Evolutionary conservation across 2,797 vertebrate species (phyloP).

Genomic region (Rhabdomys pumilio): DNA sequence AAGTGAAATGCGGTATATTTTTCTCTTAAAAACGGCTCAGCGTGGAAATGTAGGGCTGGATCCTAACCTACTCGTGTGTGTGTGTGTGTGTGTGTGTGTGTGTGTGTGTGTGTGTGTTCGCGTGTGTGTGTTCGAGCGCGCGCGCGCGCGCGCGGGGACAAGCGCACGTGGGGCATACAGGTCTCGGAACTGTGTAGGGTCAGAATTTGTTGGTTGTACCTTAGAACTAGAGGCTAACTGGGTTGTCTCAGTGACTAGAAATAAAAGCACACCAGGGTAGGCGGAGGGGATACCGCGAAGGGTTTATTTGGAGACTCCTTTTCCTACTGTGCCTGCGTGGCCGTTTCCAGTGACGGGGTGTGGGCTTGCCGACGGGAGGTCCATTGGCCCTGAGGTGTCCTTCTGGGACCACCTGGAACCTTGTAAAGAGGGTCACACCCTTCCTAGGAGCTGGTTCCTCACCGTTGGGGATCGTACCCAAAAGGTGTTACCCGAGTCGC

Average conservation of each 20-base stretch:
- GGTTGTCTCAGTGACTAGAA: neutral
- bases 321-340: neutral
- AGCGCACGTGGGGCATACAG: slow-evolving; percentile 26
- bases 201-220: neutral
- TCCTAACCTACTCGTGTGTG: neutral
- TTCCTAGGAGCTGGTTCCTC: neutral
- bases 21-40: slow-evolving; percentile 15
- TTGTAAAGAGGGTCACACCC: neutral
- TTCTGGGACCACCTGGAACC: neutral
- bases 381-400: neutral
- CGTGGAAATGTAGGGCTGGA: neutral
- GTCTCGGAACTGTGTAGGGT: neutral
- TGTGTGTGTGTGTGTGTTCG: neutral
- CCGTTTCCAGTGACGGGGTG: neutral
- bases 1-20: slow-evolving; percentile 38
- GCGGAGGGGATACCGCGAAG: neutral
- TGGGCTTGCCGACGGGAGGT: neutral
- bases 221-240: neutral
- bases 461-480: neutral
- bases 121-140: too few relatives aligned
- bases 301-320: neutral
- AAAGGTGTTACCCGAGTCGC: slow-evolving; percentile 59
- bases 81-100: too few relatives aligned
- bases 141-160: neutral
- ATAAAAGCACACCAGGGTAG: neutral